Base-by-base conservation (phyloP, 2,888 invertebrate genomes). In the Pegoplata infirma region DNA sequence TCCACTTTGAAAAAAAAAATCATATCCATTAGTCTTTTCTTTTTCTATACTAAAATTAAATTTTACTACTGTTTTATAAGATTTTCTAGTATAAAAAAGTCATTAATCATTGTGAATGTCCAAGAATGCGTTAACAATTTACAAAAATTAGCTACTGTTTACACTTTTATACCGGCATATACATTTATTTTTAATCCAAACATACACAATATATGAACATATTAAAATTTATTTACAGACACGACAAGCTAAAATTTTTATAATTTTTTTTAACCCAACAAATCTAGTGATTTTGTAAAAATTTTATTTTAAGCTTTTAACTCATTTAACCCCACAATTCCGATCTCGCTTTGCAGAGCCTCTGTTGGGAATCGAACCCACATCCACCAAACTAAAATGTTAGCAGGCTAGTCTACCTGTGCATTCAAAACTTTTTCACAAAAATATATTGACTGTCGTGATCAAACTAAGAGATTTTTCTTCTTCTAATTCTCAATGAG, bases 101-200 rank as follows among this genome's bases (percentile, higher is more conserved):
- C 79, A 79, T 79, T 79, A 79, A 75, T 79, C 79, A 79, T 63
- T 32, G 25, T 44, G 66, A 61, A 71, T 79, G 79, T 79, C 71
- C 46, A 56, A 67, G 79, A 75, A 79, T 75, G 79, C 79, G 79
- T 75, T 79, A 79, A 79, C 75, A 75, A 79, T 79, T 75, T 79
- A 63, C 44, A 72, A 36, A 79, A 79, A 75, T 79, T 75, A 66
- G 79, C 79, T 79, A 79, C 79, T 79, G 79, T 79, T 79, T 75
- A 56, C 61, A 79, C 66, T 64, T 66, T 23, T 25, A 25, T 25
- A 25, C 25, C 5, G n/a, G n/a, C n/a, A n/a, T n/a, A n/a, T n/a
- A n/a, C n/a, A n/a, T n/a, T n/a, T n/a, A n/a, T n/a, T n/a, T n/a
- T n/a, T n/a, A n/a, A n/a, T n/a, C 36, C 36, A 40, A 40, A 40